Evolutionary conservation across 2,113 vertebrate genomes (phyloP).

Genomic region (Natator depressus): DNA sequence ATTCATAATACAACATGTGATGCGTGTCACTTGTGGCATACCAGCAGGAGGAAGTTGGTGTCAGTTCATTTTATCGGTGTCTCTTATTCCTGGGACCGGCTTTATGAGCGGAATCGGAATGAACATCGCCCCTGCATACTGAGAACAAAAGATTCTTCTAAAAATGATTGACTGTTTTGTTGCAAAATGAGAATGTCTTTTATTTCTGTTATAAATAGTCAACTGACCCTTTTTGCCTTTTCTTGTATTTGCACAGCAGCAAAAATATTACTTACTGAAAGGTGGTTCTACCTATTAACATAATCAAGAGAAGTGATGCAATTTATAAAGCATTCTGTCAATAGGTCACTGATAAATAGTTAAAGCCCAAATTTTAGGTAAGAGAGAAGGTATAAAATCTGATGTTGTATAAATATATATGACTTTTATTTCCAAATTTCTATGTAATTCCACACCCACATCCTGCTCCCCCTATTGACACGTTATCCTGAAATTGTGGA

Average conservation of each 20-base stretch:
- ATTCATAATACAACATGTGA: neutral
- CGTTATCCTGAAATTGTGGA: neutral
- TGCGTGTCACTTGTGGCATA: neutral
- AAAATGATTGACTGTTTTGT: neutral
- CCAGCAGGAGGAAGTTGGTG: neutral
- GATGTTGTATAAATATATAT: neutral
- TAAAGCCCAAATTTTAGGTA: neutral
- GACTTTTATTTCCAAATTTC: neutral
- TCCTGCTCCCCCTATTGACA: neutral
- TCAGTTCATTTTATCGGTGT: neutral
- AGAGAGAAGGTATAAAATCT: neutral
- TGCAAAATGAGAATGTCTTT: neutral
- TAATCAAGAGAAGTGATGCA: neutral
- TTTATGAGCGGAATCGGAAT: neutral
- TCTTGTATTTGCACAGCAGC: neutral
- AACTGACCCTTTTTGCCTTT: neutral
- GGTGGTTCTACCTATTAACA: neutral
- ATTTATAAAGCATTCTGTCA: neutral
- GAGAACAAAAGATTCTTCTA: neutral
- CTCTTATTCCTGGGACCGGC: neutral
- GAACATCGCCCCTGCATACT: fast-evolving
- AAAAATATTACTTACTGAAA: neutral
- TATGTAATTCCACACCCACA: neutral
- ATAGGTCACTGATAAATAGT: neutral
- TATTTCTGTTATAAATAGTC: fast-evolving